These are phyloP conservation scores for Metacarcinus magister DNA, from an alignment of 2,888 invertebrate species.

Conservation along the genomic window DNA sequence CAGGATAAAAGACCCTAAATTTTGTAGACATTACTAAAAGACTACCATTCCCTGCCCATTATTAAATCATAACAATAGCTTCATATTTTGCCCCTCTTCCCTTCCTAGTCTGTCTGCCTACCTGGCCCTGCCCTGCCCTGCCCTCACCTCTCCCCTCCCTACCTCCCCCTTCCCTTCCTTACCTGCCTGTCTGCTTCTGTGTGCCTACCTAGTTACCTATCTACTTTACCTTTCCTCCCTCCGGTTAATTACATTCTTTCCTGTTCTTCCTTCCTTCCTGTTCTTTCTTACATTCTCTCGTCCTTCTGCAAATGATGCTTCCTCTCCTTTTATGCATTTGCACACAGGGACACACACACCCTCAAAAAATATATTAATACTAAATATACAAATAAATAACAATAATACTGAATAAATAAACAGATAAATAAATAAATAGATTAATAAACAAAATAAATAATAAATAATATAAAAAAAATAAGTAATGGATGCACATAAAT, in stretches of 20 bases:
- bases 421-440: background rate
- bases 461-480: background rate
- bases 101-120: conserved; percentile 7
- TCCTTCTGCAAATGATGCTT: background rate
- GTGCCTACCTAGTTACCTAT: background rate
- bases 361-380: background rate
- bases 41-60: conserved; percentile 64
- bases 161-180: background rate
- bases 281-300: background rate
- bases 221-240: conserved; percentile 35
- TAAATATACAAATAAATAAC: no score
- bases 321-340: conserved; percentile 48
- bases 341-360: conserved; percentile 19
- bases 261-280: background rate
- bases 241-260: background rate
- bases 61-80: conserved; percentile 71
- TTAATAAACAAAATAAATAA: background rate
- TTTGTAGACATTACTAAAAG: conserved; percentile 56
- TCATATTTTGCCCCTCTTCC: conserved; percentile 72
- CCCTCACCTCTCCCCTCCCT: background rate
- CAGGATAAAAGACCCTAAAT: conserved; percentile 67
- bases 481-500: background rate
- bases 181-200: background rate
- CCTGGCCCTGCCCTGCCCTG: conserved; percentile 54
- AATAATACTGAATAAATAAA: background rate